Percentiles rank a stretch among this genome's conserved stretches.
Evolutionary conservation across 2,888 invertebrate genomes (phyloP).

Genomic region (Fabriciana adippe): DNA sequence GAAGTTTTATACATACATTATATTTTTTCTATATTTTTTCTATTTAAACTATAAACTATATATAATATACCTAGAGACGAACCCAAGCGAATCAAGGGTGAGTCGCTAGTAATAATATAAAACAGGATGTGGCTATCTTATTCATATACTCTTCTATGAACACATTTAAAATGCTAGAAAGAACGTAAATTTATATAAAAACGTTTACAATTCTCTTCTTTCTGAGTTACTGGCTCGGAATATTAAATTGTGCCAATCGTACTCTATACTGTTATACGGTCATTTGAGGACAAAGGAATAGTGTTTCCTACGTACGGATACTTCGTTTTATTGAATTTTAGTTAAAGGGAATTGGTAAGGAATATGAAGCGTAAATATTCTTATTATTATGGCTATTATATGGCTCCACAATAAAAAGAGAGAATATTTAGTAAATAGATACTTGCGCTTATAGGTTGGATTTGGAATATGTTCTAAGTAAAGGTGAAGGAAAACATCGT

Average conservation of each 20-base stretch:
- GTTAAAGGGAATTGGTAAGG: slow-evolving; percentile 22
- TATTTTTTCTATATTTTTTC: too few relatives aligned
- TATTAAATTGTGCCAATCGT: slow-evolving; percentile 40
- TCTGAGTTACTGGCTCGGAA: slow-evolving; percentile 39
- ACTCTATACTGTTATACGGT: slow-evolving; percentile 40
- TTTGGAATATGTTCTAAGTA: too few relatives aligned
- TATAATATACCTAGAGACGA: too few relatives aligned
- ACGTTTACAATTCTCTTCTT: slow-evolving; percentile 21
- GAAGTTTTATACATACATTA: too few relatives aligned
- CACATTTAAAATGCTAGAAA: background rate
- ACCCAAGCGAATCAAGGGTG: too few relatives aligned
- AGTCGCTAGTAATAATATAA: too few relatives aligned
- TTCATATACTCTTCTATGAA: too few relatives aligned
- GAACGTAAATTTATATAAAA: background rate
- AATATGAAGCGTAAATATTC: background rate
- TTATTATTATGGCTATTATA: background rate
- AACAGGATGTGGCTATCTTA: too few relatives aligned
- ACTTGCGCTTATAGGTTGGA: too few relatives aligned
- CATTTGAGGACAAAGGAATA: slow-evolving; percentile 36
- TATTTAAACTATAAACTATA: too few relatives aligned
- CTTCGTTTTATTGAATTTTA: slow-evolving; percentile 33
- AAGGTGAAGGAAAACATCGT: too few relatives aligned
- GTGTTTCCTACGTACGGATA: slow-evolving; percentile 30
- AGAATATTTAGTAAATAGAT: too few relatives aligned
- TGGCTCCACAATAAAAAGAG: background rate